Evolutionary conservation across 2,797 vertebrate genomes (phyloP).

Genomic region (Oryzias dopingdopingensis): DNA sequence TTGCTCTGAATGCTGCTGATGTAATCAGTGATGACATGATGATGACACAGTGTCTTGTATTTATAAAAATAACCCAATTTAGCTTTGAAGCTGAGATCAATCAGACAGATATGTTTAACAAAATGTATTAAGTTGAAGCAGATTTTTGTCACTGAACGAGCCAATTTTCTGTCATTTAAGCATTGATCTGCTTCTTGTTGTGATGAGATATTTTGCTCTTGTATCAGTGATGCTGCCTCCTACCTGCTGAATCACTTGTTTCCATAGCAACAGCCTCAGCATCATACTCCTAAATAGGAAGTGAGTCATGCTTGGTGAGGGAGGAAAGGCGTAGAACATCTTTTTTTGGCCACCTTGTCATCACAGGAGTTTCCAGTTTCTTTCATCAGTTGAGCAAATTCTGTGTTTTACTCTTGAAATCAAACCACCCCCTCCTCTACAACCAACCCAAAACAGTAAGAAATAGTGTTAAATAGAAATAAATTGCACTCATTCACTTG

Average conservation of each 20-base stretch:
- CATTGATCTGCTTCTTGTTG: background rate
- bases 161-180: background rate
- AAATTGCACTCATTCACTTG: too few relatives aligned
- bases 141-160: background rate
- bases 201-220: conserved; percentile 1
- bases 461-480: too few relatives aligned
- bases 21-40: background rate
- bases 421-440: too few relatives aligned
- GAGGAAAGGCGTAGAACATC: conserved; percentile 15
- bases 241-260: conserved; percentile 59
- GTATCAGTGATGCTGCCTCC: conserved; percentile 14
- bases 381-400: background rate
- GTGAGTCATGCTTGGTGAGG: conserved; percentile 64
- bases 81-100: background rate
- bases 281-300: conserved; percentile 32
- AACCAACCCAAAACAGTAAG: too few relatives aligned
- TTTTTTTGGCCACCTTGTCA: conserved; percentile 38
- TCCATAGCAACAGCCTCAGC: conserved; percentile 54
- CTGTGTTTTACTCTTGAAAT: too few relatives aligned
- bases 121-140: background rate
- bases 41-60: too few relatives aligned
- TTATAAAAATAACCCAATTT: background rate
- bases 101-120: too few relatives aligned
- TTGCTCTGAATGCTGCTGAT: background rate
- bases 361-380: conserved; percentile 54